Evolutionary conservation across 1,140 invertebrate genomes (phyloP).

Genomic region (Panagrolaimus sp.): DNA sequence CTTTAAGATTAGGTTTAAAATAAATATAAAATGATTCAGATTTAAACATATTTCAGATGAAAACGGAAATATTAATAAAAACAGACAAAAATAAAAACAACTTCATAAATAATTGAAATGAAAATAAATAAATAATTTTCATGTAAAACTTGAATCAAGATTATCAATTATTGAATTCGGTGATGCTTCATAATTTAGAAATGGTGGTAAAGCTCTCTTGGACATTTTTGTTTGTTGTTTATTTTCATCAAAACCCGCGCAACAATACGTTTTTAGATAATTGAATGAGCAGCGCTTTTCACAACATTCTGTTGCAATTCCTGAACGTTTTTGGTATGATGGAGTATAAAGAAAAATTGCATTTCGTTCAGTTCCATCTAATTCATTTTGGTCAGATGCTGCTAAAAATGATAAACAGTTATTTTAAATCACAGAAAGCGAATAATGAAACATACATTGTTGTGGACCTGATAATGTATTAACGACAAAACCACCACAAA

Average conservation of each 20-base stretch:
- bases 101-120: too few species aligned
- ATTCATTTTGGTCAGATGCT: conserved; percentile 4
- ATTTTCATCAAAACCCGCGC: background rate
- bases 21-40: too few species aligned
- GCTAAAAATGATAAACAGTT: conserved; percentile 1
- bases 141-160: too few species aligned
- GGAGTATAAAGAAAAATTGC: background rate
- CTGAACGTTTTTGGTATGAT: conserved; percentile 6
- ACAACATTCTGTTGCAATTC: conserved; percentile 26
- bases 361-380: background rate
- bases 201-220: too few species aligned
- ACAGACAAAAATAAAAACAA: too few species aligned
- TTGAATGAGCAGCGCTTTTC: conserved; percentile 19
- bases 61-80: too few species aligned
- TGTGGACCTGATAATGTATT: background rate
- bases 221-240: background rate
- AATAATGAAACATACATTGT: background rate
- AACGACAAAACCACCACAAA: conserved; percentile 18
- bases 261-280: conserved; percentile 23
- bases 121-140: too few species aligned
- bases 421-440: background rate
- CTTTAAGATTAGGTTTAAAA: too few species aligned
- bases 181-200: too few species aligned
- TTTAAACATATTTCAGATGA: too few species aligned
- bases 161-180: too few species aligned